Base-by-base conservation (phyloP, 1,140 invertebrate genomes). In the Pentalonia nigronervosa region DNA sequence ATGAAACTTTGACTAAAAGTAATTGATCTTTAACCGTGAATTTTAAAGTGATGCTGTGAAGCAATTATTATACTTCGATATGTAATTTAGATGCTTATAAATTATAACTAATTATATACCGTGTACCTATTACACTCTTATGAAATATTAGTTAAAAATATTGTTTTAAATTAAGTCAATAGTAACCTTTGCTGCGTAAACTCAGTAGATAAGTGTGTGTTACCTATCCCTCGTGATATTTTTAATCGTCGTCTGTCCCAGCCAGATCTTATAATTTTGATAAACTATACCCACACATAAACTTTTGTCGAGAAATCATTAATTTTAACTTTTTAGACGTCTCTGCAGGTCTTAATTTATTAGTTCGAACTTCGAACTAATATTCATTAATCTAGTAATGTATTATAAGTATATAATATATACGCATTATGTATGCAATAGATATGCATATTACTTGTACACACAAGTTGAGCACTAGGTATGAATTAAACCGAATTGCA, bases 281-380 rank as follows among this genome's bases (percentile, higher is more conserved):
- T 76, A 76, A 76, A 76, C 60, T 76, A 76, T 76, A 76, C n/a
- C 60, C 60, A 76, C 60, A 67, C 60, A n/a, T 14, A 76, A 76
- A 76, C 60, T 76, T 76, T 76, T 76, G 60, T n/a, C 30, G 14
- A 34, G 60, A 76, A 67, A 76, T 76, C 60, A 76, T 76, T 76
- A 76, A 76, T 76, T 76, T 76, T 7, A 76, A 76, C 60, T 76
- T 76, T 76, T 76, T 76, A 2, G 30, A 76, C 60, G 60, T 76
- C 60, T 76, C 60, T 76, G 60, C 60, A n/a, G 60, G 60, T 76
- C 60, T 76, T 76, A 76, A 76, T 76, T 76, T 76, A 76, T 76
- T 76, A 76, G 60, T n/a, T 76, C 6, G 4, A 76, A 76, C 9
- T 76, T n/a, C 30, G 30, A n/a, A 76, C 60, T 76, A 76, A 76